phyloP scores from a whole-genome alignment of 2,797 vertebrate genomes.

The Enoplosus armatus region DNA sequence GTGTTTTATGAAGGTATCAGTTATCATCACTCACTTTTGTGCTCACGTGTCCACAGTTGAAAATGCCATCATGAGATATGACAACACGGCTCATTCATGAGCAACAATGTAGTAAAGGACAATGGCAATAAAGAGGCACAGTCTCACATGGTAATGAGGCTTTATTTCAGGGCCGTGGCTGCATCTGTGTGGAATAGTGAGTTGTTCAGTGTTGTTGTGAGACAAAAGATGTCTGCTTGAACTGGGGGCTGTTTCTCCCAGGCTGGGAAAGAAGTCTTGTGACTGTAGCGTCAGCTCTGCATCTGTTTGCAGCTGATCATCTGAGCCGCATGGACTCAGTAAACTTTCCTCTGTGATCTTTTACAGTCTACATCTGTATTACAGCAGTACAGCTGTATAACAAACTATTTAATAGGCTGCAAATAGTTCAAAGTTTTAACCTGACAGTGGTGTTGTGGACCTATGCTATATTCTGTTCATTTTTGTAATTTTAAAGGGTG shows the following conservation, averaged over 20 bases:
- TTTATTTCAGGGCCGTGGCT: constrained; percentile 77
- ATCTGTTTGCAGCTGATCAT: constrained; percentile 86
- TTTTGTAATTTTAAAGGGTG: background rate
- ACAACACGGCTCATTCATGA: constrained; percentile 76
- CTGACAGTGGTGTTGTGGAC: background rate
- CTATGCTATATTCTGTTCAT: background rate
- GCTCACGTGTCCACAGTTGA: constrained; percentile 52
- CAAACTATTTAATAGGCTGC: background rate
- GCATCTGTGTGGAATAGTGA: constrained; percentile 76
- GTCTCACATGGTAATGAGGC: constrained; percentile 78
- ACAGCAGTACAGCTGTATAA: constrained; percentile 30
- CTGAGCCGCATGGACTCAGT: constrained; percentile 77
- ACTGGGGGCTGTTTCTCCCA: constrained; percentile 80
- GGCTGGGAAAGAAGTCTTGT: constrained; percentile 85
- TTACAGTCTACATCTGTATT: constrained; percentile 61
- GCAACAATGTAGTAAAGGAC: constrained; percentile 72
- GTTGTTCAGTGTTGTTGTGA: constrained; percentile 78
- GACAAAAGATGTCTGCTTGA: constrained; percentile 83
- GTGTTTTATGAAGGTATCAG: constrained; percentile 71
- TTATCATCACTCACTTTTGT: constrained; percentile 66
- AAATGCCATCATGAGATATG: constrained; percentile 69
- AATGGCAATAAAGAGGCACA: constrained; percentile 80
- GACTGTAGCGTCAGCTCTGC: constrained; percentile 85
- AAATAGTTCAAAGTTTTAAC: background rate
- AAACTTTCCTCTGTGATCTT: constrained; percentile 68